Percentiles rank a stretch among this genome's conserved stretches.
Evolutionary conservation across 1,140 invertebrate genomes (phyloP).

Genomic region (Drosophila sp.): DNA sequence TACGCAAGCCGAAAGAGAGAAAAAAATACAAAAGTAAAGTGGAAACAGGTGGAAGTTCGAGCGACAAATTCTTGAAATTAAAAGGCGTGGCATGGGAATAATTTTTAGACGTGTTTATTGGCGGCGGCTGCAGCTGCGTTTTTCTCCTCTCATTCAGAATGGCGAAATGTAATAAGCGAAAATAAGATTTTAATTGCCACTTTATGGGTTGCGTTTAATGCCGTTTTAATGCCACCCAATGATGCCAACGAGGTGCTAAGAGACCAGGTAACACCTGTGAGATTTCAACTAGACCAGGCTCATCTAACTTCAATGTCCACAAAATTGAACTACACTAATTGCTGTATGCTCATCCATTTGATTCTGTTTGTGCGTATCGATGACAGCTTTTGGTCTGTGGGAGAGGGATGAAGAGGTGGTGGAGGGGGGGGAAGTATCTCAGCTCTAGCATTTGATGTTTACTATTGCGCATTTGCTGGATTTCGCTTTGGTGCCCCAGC

Average conservation of each 20-base stretch:
- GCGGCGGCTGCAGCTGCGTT: conserved; percentile 56
- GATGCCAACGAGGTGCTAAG: conserved; percentile 18
- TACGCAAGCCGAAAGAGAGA: conserved; percentile 50
- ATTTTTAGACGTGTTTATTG: conserved; percentile 80
- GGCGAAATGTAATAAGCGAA: conserved; percentile 75
- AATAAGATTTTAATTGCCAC: conserved; percentile 81
- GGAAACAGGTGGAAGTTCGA: conserved; percentile 69
- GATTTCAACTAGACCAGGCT: neutral
- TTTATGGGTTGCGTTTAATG: conserved; percentile 67
- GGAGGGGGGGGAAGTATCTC: neutral
- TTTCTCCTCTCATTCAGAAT: neutral
- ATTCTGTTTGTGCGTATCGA: conserved; percentile 30
- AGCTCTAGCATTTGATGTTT: conserved; percentile 35
- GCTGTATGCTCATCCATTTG: conserved; percentile 36
- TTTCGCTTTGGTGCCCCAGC: conserved; percentile 48
- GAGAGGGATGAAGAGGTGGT: neutral
- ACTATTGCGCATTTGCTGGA: conserved; percentile 51
- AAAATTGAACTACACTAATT: conserved; percentile 51
- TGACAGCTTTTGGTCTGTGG: conserved; percentile 1
- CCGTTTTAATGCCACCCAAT: conserved; percentile 58
- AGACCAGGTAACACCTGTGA: conserved; percentile 20
- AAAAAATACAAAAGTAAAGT: conserved; percentile 15
- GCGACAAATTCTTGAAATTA: conserved; percentile 69
- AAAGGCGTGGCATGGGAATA: conserved; percentile 32
- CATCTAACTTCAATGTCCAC: conserved; percentile 7